Conservation (phyloP, 2,113 vertebrate genomes). For the Albula goreensis region DNA sequence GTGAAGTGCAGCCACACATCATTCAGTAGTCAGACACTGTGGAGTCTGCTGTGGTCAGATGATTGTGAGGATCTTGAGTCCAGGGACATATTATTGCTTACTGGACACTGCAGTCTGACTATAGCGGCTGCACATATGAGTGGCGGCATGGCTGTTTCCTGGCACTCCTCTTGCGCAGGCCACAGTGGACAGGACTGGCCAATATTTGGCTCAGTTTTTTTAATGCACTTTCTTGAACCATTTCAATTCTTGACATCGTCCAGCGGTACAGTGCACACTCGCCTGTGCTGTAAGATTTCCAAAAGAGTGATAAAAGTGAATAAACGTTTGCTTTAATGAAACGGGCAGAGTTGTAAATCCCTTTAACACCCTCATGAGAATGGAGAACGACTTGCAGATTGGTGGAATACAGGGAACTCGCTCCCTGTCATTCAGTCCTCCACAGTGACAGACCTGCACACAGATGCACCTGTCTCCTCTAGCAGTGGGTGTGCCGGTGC, state of each 20-base stretch:
- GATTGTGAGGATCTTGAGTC: constrained; percentile 59
- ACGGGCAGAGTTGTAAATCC: constrained; percentile 37
- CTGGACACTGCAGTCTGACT: constrained; percentile 71
- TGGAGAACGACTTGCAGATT: background rate
- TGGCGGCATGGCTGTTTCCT: constrained; percentile 59
- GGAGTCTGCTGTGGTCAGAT: constrained; percentile 74
- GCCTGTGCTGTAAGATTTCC: constrained; percentile 14
- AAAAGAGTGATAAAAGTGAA: constrained; percentile 38
- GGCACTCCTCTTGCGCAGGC: constrained; percentile 59
- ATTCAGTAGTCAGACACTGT: constrained; percentile 75
- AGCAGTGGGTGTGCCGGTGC: no score
- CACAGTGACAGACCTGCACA: no score
- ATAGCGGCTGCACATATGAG: constrained; percentile 70
- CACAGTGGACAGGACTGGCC: constrained; percentile 61
- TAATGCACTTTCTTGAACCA: constrained; percentile 67
- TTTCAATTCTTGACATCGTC: constrained; percentile 58
- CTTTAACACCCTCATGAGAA: constrained; percentile 26
- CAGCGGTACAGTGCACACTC: constrained; percentile 18
- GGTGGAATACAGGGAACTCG: background rate
- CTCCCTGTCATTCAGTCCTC: background rate
- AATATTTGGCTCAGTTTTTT: constrained; percentile 72
- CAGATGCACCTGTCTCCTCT: no score
- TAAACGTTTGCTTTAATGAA: constrained; percentile 45
- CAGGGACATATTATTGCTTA: constrained; percentile 77
- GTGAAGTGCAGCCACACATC: constrained; percentile 60